phyloP scores from a whole-genome alignment of 2,797 vertebrate species.

The Labroides dimidiatus region DNA sequence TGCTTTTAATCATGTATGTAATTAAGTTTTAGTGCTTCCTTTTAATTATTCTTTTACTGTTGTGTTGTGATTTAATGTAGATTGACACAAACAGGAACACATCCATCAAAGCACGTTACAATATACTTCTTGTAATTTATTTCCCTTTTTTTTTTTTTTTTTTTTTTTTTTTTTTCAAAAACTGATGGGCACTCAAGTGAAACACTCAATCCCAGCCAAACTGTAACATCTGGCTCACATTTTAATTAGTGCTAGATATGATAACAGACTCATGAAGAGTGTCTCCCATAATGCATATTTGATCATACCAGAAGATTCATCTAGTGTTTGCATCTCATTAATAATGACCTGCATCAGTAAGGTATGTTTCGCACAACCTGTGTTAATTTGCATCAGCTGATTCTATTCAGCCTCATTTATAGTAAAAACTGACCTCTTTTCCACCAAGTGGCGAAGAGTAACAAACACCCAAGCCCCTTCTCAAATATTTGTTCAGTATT shows the following conservation, averaged over 20 bases:
- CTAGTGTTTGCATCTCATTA: conserved; percentile 30
- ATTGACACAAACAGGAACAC: conserved; percentile 12
- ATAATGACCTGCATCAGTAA: conserved; percentile 44
- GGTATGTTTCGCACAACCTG: conserved; percentile 24
- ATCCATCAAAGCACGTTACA: background rate
- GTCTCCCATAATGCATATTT: conserved; percentile 56
- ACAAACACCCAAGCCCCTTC: conserved; percentile 21
- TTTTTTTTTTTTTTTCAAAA: conserved; percentile 13
- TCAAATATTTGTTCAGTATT: conserved; percentile 58
- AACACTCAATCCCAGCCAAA: conserved; percentile 15
- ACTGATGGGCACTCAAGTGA: conserved; percentile 22
- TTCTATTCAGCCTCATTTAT: conserved; percentile 3
- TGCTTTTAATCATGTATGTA: conserved; percentile 39
- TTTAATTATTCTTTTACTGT: conserved; percentile 49
- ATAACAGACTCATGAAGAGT: conserved; percentile 47
- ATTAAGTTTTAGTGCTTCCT: conserved; percentile 42
- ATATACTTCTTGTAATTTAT: conserved; percentile 8
- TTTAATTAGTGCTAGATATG: conserved; percentile 52
- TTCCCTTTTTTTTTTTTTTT: conserved; percentile 4
- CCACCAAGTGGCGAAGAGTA: conserved; percentile 8
- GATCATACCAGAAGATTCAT: conserved; percentile 53
- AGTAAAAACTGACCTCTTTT: conserved; percentile 4
- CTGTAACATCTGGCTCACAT: conserved; percentile 51
- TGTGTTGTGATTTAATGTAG: conserved; percentile 23
- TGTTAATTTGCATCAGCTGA: conserved; percentile 4